Percentiles rank a stretch among this genome's conserved stretches.
Conservation (phyloP, 2,797 vertebrate species). For the Falco concolor region DNA sequence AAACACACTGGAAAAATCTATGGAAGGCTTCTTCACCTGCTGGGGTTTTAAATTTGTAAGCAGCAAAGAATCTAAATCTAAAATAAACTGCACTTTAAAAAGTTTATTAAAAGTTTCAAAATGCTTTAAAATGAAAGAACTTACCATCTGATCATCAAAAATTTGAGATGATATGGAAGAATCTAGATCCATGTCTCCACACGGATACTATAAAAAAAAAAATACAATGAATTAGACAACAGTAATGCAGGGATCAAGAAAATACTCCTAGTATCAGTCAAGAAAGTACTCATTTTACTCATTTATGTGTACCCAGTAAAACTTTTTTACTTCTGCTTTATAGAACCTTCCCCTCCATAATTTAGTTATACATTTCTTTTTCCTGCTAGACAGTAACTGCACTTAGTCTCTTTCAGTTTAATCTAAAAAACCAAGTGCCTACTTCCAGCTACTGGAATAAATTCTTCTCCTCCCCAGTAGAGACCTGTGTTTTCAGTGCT, state of each 20-base stretch:
- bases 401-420: neutral
- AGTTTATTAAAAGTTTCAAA: neutral
- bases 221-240: neutral
- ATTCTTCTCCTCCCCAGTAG: neutral
- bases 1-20: neutral
- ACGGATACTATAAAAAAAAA: slow-evolving; percentile 44
- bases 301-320: neutral
- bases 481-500: neutral
- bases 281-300: neutral
- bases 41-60: neutral
- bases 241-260: neutral
- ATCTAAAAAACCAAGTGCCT: neutral
- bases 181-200: slow-evolving; percentile 53
- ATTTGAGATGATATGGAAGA: slow-evolving; percentile 65
- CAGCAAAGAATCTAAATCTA: neutral
- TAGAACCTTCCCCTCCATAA: neutral
- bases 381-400: neutral
- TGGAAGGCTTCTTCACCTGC: neutral
- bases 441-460: neutral
- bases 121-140: neutral
- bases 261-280: neutral
- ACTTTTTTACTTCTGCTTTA: neutral
- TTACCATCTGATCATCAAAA: slow-evolving; percentile 71
- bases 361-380: neutral
- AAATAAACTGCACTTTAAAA: neutral